Base-by-base conservation (phyloP, 1,140 invertebrate genomes). In the Oncopodura yosiiana region DNA sequence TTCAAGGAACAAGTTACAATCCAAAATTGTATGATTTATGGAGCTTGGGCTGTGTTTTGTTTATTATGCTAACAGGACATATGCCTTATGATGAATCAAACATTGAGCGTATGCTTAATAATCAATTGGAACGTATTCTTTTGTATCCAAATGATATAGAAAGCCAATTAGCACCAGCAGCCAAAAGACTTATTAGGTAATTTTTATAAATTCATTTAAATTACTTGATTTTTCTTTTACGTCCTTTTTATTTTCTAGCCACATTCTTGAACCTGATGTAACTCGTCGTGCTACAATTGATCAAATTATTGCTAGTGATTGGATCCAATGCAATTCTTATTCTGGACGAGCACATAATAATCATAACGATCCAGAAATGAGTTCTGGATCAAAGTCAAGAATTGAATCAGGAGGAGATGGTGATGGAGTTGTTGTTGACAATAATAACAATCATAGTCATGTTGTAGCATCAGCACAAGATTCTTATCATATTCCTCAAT, bases 241-340 rank as follows among this genome's bases (percentile, higher is more conserved):
- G n/a, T n/a, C n/a, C n/a, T n/a, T n/a, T n/a, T 49, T 41, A 30
- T 43, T 34, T 55, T 54, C 3, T 39, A 65, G 64, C 32, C 62
- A 71, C 60, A 70, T 86, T 29, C 69, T 88, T 60, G 82, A 87
- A 56, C 83, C 84, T 0, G 78, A 84, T 46, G 67, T 72, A 0
- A 66, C 67, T 1, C 73, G 73, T 56, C 73, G 84, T 2, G 77
- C 74, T 53, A 76, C 67, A 34, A 71, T 83, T 14, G 74, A 76
- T 3, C 69, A 74, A 49, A 66, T 74, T 0, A 24, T 54, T 0
- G 39, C 34, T 3, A 60, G 62, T 52, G 14, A 48, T 0, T 73
- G 71, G 72, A 42, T 70, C n/a, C n/a, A n/a, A n/a, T n/a, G n/a
- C n/a, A n/a, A n/a, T n/a, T n/a, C n/a, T n/a, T n/a, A n/a, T n/a